Evolutionary conservation across 2,888 invertebrate species (phyloP).

Genomic region (Cosmia trapezina): DNA sequence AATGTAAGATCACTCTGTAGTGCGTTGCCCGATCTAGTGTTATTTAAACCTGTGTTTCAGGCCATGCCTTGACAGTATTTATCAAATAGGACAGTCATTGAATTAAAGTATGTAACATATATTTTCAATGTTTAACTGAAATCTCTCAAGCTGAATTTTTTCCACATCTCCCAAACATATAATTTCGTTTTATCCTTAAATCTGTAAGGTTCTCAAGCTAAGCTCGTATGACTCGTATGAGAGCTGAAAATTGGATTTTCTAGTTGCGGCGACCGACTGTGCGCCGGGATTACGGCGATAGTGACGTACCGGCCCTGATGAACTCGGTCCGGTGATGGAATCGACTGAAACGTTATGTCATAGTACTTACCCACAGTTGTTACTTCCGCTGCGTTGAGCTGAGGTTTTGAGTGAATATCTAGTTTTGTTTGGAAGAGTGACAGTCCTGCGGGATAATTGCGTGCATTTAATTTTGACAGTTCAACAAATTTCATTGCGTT

Average conservation of each 20-base stretch:
- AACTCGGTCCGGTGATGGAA: conserved; percentile 9
- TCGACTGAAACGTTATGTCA: conserved; percentile 26
- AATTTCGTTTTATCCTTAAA: conserved; percentile 31
- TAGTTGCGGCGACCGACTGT: conserved; percentile 31
- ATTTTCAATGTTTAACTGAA: background rate
- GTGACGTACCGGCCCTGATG: conserved; percentile 18
- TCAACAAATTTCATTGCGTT: background rate
- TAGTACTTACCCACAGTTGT: background rate
- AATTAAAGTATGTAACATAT: background rate
- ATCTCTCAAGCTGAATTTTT: conserved; percentile 2
- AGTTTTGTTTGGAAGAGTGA: background rate
- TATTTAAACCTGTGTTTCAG: too few species aligned
- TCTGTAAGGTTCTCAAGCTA: conserved; percentile 16
- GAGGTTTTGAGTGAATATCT: conserved; percentile 1
- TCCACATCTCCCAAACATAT: conserved; percentile 7
- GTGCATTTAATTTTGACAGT: background rate
- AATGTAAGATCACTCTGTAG: too few species aligned
- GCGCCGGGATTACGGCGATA: conserved; percentile 26
- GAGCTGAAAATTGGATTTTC: conserved; percentile 61
- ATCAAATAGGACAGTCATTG: too few species aligned
- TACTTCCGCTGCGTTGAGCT: background rate
- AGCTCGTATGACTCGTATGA: conserved; percentile 17
- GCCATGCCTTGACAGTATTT: too few species aligned
- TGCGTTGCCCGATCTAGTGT: too few species aligned
- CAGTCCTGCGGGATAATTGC: background rate